Conservation (phyloP, 2,888 invertebrate genomes). For the Parnassius orleans region DNA sequence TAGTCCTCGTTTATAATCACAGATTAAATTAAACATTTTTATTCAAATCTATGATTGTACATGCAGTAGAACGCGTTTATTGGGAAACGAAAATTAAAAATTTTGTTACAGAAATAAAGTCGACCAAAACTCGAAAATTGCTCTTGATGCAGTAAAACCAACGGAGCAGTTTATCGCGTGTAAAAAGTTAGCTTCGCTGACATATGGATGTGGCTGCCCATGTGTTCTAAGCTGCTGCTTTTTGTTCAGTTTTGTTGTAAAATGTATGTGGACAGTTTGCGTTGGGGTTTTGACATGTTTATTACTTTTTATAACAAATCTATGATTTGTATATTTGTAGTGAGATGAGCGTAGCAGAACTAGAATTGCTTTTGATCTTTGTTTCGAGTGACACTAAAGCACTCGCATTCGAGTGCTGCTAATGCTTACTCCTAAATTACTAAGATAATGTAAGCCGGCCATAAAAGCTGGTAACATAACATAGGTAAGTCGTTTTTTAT, state of each 20-base stretch:
- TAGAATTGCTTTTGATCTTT: no score
- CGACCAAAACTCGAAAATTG: slow-evolving; percentile 6
- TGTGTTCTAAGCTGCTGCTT: neutral
- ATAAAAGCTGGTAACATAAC: no score
- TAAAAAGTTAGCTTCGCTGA: neutral
- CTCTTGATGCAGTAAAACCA: slow-evolving; percentile 9
- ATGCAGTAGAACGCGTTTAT: neutral
- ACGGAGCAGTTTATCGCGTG: slow-evolving; percentile 1
- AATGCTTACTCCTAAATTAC: no score
- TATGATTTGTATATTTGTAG: no score
- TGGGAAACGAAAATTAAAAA: slow-evolving; percentile 4
- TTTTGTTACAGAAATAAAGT: slow-evolving; percentile 5
- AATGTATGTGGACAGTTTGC: neutral
- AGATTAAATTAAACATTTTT: slow-evolving; percentile 2
- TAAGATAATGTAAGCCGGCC: no score
- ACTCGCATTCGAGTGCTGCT: no score
- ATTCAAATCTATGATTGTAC: neutral
- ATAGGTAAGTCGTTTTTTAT: no score
- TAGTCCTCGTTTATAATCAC: neutral
- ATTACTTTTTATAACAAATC: neutral
- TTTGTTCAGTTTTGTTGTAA: neutral
- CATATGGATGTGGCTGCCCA: neutral
- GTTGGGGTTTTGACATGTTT: neutral
- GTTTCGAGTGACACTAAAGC: no score
- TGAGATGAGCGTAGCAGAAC: no score